phyloP scores from a whole-genome alignment of 2,113 vertebrate species.

The Malaclemys terrapin region DNA sequence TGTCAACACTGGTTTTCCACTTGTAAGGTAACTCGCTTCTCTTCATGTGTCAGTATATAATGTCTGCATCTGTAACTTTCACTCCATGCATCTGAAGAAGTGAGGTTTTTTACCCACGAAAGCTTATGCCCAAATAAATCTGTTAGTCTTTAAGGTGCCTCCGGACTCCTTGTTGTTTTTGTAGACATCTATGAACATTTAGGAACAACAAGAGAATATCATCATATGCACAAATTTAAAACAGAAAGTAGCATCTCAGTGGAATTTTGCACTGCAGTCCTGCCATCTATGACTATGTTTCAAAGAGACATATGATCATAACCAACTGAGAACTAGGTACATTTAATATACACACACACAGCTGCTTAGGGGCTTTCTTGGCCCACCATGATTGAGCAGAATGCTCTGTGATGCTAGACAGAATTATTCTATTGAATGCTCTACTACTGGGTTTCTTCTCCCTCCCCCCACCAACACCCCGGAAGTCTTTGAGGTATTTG shows the following conservation, averaged over 20 bases:
- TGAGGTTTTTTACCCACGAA: too few relatives aligned
- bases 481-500: not conserved
- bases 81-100: too few relatives aligned
- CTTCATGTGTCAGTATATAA: too few relatives aligned
- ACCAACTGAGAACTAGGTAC: not conserved
- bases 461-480: too few relatives aligned
- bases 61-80: too few relatives aligned
- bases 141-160: too few relatives aligned
- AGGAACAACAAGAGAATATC: not conserved
- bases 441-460: not conserved
- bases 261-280: not conserved
- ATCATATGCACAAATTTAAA: not conserved
- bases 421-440: not conserved
- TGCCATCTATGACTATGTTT: not conserved
- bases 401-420: not conserved
- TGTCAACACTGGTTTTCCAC: too few relatives aligned
- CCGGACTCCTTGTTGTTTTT: too few relatives aligned
- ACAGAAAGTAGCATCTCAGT: not conserved
- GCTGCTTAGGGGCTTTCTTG: not conserved
- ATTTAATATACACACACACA: not conserved
- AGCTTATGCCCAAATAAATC: too few relatives aligned
- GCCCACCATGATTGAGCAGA: too few relatives aligned
- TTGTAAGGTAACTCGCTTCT: too few relatives aligned
- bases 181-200: not conserved
- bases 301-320: not conserved